These are phyloP conservation scores for Epirrhoe tristata DNA, from an alignment of 2,888 invertebrate species.

Conservation along the genomic window DNA sequence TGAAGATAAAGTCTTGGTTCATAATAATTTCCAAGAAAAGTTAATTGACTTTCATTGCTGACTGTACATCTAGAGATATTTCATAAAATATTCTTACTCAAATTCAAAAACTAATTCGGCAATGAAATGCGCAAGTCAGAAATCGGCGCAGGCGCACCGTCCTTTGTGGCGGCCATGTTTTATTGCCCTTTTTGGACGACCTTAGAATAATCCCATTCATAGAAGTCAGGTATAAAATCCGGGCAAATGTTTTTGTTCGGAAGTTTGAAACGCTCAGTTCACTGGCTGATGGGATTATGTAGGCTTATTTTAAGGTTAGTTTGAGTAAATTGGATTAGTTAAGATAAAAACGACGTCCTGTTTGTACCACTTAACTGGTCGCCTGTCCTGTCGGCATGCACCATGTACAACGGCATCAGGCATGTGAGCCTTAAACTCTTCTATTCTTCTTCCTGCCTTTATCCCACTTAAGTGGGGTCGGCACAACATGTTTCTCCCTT, in stretches of 20 bases:
- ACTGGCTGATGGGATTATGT: slow-evolving; percentile 30
- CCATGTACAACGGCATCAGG: no score
- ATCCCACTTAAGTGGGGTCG: no score
- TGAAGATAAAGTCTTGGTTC: no score
- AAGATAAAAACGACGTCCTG: not conserved
- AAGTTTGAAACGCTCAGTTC: slow-evolving; percentile 33
- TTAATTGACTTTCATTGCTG: no score
- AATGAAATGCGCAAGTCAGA: slow-evolving; percentile 74
- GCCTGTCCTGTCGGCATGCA: no score
- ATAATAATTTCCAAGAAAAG: no score
- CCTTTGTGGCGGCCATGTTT: slow-evolving; percentile 81
- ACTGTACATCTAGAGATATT: no score
- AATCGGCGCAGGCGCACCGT: slow-evolving; percentile 71
- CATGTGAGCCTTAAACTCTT: no score
- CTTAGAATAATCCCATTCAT: slow-evolving; percentile 78
- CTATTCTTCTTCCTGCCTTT: no score
- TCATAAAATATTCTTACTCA: not conserved
- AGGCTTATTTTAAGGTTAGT: slow-evolving; percentile 17
- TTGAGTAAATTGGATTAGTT: slow-evolving; percentile 14
- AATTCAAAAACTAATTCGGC: slow-evolving; percentile 2
- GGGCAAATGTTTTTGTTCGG: slow-evolving; percentile 48
- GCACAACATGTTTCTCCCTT: no score
- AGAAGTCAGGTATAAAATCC: slow-evolving; percentile 80
- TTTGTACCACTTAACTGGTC: no score
- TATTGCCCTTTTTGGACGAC: slow-evolving; percentile 71